Evolutionary conservation across 2,113 vertebrate species (phyloP).

Genomic region (Oxygymnocypris stewartii): DNA sequence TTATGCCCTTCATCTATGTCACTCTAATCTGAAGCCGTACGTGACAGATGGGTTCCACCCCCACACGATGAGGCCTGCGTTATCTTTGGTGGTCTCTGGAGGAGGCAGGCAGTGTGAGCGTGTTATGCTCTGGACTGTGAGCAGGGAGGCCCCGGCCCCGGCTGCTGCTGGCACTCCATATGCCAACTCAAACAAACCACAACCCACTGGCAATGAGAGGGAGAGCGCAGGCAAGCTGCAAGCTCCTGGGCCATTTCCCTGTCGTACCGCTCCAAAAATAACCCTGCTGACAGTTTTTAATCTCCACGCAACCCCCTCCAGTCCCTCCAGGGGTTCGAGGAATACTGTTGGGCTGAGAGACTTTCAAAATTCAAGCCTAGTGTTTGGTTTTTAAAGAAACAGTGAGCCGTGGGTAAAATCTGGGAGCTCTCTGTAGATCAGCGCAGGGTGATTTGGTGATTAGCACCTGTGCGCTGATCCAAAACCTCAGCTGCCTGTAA

Average conservation of each 20-base stretch:
- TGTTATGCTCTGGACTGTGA: background rate
- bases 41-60: conserved; percentile 30
- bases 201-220: conserved; percentile 62
- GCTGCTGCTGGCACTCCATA: conserved; percentile 44
- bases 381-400: conserved; percentile 27
- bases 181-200: conserved; percentile 75
- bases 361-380: conserved; percentile 57
- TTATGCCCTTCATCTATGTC: background rate
- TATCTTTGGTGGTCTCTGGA: background rate
- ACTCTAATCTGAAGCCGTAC: background rate
- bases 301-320: conserved; percentile 60
- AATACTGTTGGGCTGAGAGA: conserved; percentile 43
- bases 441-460: background rate
- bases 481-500: background rate
- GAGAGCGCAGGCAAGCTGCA: conserved; percentile 43
- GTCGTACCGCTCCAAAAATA: conserved; percentile 70
- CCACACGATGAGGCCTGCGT: background rate
- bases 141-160: background rate
- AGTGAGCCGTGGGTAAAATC: conserved; percentile 5
- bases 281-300: conserved; percentile 67
- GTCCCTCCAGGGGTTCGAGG: conserved; percentile 42
- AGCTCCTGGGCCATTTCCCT: conserved; percentile 58
- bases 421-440: background rate
- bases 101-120: background rate
- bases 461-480: background rate